Conservation (phyloP, 2,113 vertebrate species). For the Eolophus roseicapilla region DNA sequence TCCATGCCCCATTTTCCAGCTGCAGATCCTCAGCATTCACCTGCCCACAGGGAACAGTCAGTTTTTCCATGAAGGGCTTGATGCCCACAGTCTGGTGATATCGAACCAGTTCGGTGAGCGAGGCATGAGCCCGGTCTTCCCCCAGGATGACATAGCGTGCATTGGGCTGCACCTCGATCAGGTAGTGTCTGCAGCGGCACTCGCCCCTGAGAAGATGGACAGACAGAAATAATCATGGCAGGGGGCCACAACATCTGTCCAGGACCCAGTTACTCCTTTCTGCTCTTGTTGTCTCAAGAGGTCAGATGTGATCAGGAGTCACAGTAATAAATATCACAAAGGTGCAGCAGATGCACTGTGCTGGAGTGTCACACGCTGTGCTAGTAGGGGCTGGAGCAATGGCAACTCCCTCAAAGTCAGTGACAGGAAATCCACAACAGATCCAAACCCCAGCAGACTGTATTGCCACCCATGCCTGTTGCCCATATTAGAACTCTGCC, state of each 20-base stretch:
- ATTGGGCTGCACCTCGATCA: slow-evolving; percentile 76
- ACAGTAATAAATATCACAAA: not conserved
- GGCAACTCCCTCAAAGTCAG: not conserved
- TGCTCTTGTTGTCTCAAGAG: not conserved
- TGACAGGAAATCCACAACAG: not conserved
- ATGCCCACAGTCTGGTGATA: slow-evolving; percentile 73
- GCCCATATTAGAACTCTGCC: not conserved
- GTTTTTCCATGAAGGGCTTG: slow-evolving; percentile 73
- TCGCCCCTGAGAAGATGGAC: slow-evolving; percentile 27
- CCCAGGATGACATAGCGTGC: slow-evolving; percentile 77
- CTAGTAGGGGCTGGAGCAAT: not conserved
- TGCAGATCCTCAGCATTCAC: not conserved
- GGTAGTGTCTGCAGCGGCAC: slow-evolving; percentile 74
- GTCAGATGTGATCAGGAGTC: not conserved
- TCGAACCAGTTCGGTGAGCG: slow-evolving; percentile 59
- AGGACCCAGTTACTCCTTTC: not conserved
- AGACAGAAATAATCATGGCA: not conserved
- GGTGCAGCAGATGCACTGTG: not conserved
- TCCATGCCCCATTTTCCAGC: not conserved
- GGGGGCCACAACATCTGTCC: fast-evolving
- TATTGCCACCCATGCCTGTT: not conserved
- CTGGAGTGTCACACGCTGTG: fast-evolving
- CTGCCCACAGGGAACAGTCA: slow-evolving; percentile 73
- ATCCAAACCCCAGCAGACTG: not conserved
- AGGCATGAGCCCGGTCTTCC: slow-evolving; percentile 73